Evolutionary conservation across 2,888 invertebrate species (phyloP).

Genomic region (Thelaira solivaga): DNA sequence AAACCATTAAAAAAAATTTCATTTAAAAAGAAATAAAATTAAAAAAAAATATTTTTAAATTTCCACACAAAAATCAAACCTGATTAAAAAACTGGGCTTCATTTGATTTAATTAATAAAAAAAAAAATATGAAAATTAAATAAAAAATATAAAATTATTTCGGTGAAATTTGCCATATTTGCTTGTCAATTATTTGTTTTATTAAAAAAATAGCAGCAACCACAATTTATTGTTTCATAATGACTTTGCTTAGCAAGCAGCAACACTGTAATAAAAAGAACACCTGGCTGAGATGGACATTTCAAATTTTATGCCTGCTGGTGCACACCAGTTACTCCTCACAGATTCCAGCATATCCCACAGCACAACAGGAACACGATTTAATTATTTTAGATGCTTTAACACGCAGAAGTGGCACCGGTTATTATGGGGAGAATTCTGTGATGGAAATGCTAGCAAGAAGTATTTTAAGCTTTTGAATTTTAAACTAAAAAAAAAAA

Average conservation of each 20-base stretch:
- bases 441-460: constrained; percentile 90
- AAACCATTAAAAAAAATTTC: not conserved
- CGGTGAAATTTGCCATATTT: not conserved
- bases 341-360: constrained; percentile 69
- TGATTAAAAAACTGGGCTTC: not conserved
- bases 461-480: constrained; percentile 79
- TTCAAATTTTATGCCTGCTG: constrained; percentile 40
- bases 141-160: not conserved
- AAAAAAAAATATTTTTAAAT: not conserved
- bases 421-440: constrained; percentile 81
- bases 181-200: too few relatives aligned
- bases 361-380: constrained; percentile 84
- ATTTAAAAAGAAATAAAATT: not conserved
- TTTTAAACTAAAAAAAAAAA: not conserved
- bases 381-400: constrained; percentile 85
- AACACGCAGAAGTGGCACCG: constrained; percentile 79
- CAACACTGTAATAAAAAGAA: constrained; percentile 66
- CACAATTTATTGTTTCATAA: not conserved
- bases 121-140: not conserved
- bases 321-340: constrained; percentile 35
- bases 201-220: too few relatives aligned
- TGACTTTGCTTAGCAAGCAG: constrained; percentile 58
- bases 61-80: not conserved
- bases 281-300: constrained; percentile 67
- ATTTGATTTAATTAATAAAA: too few relatives aligned